These are phyloP conservation scores for Tipula lateralis DNA, from an alignment of 2,888 invertebrate species.

Conservation along the genomic window DNA sequence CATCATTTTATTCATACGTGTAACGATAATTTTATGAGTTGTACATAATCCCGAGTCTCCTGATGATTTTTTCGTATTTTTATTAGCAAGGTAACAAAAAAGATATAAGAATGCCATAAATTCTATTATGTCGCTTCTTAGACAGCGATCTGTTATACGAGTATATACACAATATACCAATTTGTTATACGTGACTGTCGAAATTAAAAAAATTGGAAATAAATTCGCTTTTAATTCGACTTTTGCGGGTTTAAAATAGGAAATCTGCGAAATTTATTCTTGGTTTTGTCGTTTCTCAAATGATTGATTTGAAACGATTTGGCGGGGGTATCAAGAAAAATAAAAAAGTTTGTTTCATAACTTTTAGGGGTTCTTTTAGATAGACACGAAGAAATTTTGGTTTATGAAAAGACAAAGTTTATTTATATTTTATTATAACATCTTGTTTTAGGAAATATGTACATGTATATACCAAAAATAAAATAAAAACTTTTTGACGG, in stretches of 20 bases:
- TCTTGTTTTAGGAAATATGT: not conserved
- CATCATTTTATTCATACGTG: conserved; percentile 5
- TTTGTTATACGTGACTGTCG: not conserved
- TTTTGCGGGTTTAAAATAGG: not conserved
- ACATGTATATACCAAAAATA: not conserved
- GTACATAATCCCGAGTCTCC: not conserved
- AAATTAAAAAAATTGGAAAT: not conserved
- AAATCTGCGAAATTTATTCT: not conserved
- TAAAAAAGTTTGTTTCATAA: not conserved
- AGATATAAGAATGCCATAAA: not conserved
- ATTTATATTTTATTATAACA: not conserved
- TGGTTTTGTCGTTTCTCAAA: not conserved
- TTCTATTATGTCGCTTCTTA: not conserved
- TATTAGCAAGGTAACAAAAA: not conserved
- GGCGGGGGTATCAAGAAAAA: not conserved
- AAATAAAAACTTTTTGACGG: conserved; percentile 14
- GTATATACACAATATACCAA: not conserved
- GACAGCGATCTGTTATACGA: not conserved
- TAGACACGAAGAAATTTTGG: not conserved
- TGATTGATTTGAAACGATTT: conserved; percentile 11
- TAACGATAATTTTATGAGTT: conserved; percentile 9
- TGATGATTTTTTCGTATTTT: not conserved
- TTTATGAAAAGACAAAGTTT: not conserved
- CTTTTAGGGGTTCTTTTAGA: not conserved
- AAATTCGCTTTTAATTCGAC: not conserved